phyloP scores from a whole-genome alignment of 1,140 invertebrate species.

The Scylla paramamosain region DNA sequence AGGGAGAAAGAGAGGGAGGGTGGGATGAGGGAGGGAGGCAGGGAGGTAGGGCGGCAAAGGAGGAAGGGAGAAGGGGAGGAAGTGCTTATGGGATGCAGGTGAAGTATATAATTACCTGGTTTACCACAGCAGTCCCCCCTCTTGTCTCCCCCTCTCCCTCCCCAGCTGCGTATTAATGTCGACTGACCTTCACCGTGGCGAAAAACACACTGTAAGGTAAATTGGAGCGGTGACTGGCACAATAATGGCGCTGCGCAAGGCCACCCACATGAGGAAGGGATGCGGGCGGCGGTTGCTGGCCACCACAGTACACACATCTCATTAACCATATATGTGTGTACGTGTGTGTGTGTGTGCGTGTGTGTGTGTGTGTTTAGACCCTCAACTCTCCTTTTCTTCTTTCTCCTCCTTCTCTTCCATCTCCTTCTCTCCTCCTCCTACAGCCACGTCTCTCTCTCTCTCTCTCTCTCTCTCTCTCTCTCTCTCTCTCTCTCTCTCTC shows the following conservation, averaged over 20 bases:
- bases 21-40: not conserved
- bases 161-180: not conserved
- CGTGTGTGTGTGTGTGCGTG: slow-evolving; percentile 8
- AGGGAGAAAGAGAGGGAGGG: not conserved
- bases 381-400: not conserved
- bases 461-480: not conserved
- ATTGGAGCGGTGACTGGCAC: slow-evolving; percentile 10
- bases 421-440: not conserved
- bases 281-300: not conserved
- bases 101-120: not conserved
- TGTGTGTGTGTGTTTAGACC: not conserved
- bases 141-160: not conserved
- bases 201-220: not conserved
- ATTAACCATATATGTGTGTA: not conserved
- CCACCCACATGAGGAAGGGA: not conserved
- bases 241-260: not conserved
- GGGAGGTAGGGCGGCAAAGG: not conserved
- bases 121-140: not conserved
- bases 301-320: not conserved
- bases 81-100: not conserved
- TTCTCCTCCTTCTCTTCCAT: not conserved
- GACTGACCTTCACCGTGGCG: not conserved
- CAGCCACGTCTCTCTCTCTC: not conserved
- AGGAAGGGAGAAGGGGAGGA: not conserved
- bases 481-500: not conserved